Evolutionary conservation across 2,113 vertebrate genomes (phyloP).

Genomic region (Podocnemis expansa): DNA sequence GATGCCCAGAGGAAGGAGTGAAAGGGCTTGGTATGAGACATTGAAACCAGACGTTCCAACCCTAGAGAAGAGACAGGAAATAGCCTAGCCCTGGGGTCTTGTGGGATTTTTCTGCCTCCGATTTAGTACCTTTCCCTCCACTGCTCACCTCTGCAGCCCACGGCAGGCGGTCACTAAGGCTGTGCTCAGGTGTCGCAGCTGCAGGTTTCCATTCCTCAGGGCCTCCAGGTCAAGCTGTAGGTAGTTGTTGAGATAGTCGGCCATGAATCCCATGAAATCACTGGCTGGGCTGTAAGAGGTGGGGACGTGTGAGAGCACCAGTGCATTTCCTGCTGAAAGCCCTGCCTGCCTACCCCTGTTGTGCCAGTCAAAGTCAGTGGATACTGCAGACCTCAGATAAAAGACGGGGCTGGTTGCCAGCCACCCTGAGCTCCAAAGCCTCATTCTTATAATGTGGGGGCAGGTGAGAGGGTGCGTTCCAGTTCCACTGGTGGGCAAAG

Average conservation of each 20-base stretch:
- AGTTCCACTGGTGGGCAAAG: background rate
- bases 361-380: background rate
- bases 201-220: slow-evolving; percentile 77
- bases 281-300: slow-evolving; percentile 67
- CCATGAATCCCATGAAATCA: slow-evolving; percentile 79
- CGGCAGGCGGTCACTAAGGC: slow-evolving; percentile 79
- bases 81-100: background rate
- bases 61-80: background rate
- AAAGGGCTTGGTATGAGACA: background rate
- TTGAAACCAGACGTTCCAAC: background rate
- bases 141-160: slow-evolving; percentile 79
- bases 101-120: background rate
- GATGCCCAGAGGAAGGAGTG: background rate
- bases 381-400: background rate
- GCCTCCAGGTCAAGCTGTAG: slow-evolving; percentile 83
- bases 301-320: background rate
- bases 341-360: background rate
- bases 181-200: slow-evolving; percentile 78
- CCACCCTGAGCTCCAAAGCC: background rate
- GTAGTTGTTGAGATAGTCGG: slow-evolving; percentile 83
- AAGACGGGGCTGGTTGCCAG: background rate
- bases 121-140: background rate
- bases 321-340: background rate
- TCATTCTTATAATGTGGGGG: background rate
- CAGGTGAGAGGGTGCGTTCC: background rate